These are phyloP conservation scores for Drosophila sechellia DNA, from an alignment of 1,140 invertebrate species.

Conservation along the genomic window DNA sequence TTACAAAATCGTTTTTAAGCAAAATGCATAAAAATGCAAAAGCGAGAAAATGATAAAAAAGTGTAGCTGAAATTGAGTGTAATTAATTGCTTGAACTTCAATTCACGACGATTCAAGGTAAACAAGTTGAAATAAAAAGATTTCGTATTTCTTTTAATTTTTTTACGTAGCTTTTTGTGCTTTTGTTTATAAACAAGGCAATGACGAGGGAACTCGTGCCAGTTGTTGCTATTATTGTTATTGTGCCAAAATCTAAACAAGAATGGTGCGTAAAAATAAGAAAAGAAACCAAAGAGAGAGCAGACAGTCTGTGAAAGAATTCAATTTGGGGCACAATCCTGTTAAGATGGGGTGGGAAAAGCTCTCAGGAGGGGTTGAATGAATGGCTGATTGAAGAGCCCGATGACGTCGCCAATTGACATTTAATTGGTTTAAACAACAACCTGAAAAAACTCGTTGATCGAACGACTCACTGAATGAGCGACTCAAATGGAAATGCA, in stretches of 20 bases:
- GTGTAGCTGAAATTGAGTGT: constrained; percentile 48
- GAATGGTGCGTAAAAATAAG: constrained; percentile 6
- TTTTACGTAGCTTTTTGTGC: constrained; percentile 20
- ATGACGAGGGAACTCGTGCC: constrained; percentile 55
- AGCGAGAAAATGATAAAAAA: constrained; percentile 24
- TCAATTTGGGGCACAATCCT: constrained; percentile 24
- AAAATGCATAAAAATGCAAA: constrained; percentile 25
- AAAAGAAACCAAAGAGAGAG: neutral
- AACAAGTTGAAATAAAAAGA: constrained; percentile 59
- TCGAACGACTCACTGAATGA: constrained; percentile 28
- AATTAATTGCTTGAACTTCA: constrained; percentile 73
- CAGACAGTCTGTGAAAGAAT: constrained; percentile 2
- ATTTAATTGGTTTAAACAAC: constrained; percentile 55
- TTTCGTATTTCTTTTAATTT: constrained; percentile 52
- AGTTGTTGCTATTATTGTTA: constrained; percentile 32
- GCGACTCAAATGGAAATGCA: constrained; percentile 43
- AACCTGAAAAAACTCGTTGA: constrained; percentile 40
- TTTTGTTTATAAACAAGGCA: constrained; percentile 66
- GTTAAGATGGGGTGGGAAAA: constrained; percentile 12
- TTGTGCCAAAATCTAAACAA: constrained; percentile 51
- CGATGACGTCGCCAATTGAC: constrained; percentile 68
- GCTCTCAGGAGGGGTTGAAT: constrained; percentile 20
- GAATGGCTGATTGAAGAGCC: constrained; percentile 34
- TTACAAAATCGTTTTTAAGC: constrained; percentile 24
- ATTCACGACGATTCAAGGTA: constrained; percentile 63